phyloP scores from a whole-genome alignment of 2,888 invertebrate genomes.

The Pseudeuparius sepicola region DNA sequence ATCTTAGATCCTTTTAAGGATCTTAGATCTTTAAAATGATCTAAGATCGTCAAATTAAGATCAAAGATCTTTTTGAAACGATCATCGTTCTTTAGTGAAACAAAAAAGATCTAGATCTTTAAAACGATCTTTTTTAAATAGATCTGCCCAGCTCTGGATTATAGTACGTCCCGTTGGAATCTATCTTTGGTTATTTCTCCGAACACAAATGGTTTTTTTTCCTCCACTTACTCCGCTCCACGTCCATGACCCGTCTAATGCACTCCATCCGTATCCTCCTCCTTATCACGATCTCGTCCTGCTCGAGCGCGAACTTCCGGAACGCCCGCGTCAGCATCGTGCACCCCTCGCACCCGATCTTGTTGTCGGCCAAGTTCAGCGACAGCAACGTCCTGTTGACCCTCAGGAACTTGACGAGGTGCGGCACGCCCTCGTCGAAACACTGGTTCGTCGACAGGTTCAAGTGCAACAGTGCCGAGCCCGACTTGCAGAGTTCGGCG shows the following conservation, averaged over 20 bases:
- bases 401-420: constrained; percentile 33
- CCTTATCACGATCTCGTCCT: constrained; percentile 32
- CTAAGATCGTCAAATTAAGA: too few relatives aligned
- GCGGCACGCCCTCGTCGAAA: constrained; percentile 30
- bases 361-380: constrained; percentile 32
- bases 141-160: too few relatives aligned
- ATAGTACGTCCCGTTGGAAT: too few relatives aligned
- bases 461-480: constrained; percentile 29
- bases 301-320: constrained; percentile 30
- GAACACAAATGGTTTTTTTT: constrained; percentile 3
- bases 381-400: constrained; percentile 29
- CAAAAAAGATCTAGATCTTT: too few relatives aligned
- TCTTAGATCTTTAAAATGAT: too few relatives aligned
- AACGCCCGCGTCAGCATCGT: constrained; percentile 23
- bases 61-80: too few relatives aligned
- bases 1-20: too few relatives aligned
- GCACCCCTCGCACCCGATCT: constrained; percentile 29
- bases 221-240: not conserved
- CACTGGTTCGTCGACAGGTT: constrained; percentile 36
- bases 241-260: constrained; percentile 9
- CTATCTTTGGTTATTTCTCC: too few relatives aligned
- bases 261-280: constrained; percentile 19
- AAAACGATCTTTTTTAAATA: too few relatives aligned
- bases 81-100: too few relatives aligned
- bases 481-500: constrained; percentile 27